phyloP scores from a whole-genome alignment of 2,797 vertebrate species.

The Heteromormyrus szaboi region DNA sequence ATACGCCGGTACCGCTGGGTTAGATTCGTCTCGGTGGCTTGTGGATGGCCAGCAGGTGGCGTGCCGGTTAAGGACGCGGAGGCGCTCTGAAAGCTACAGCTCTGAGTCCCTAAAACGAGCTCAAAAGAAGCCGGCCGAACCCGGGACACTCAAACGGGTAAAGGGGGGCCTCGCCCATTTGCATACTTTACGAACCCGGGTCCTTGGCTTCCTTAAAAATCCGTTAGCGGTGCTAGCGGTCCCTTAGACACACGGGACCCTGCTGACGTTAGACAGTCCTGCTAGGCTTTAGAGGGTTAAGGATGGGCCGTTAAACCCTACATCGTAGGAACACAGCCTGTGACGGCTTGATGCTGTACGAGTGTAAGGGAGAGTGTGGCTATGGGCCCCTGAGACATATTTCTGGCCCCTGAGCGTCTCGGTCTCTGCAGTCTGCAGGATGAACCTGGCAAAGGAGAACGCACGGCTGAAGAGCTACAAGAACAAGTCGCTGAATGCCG shows the following conservation, averaged over 20 bases:
- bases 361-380: neutral
- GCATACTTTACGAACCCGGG: neutral
- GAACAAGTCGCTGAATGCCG: conserved; percentile 95
- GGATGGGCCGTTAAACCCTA: neutral
- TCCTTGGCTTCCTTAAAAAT: neutral
- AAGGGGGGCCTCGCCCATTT: neutral
- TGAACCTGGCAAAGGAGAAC: conserved; percentile 92
- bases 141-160: neutral
- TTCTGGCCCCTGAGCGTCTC: neutral
- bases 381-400: neutral
- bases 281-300: neutral
- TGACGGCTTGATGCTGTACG: conserved; percentile 11
- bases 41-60: neutral
- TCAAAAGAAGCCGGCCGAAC: neutral
- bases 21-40: neutral
- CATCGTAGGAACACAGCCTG: neutral
- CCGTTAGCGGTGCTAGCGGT: neutral
- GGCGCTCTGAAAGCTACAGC: neutral
- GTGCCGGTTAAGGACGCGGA: neutral
- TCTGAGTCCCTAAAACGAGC: neutral
- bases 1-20: neutral
- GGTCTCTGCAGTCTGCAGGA: conserved; percentile 70
- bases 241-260: neutral
- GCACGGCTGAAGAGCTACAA: conserved; percentile 97
- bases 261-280: neutral